A percentile compares a stretch with the other conserved stretches of the same genome.
Evolutionary conservation across 2,888 invertebrate genomes (phyloP).

Genomic region (Caenorhabditis sp.): DNA sequence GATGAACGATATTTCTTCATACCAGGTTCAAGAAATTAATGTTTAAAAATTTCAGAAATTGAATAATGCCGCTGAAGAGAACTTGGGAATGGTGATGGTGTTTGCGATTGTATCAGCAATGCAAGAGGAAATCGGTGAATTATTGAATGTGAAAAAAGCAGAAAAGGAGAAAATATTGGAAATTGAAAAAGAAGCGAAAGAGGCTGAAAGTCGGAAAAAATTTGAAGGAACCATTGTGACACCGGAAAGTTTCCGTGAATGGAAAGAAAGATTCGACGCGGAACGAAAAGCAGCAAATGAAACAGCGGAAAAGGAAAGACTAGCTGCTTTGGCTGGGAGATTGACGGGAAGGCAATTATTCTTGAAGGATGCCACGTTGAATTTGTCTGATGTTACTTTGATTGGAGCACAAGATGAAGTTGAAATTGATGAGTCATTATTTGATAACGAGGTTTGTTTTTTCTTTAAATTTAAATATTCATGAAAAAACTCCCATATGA

Average conservation of each 20-base stretch:
- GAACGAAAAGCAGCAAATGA: conserved; percentile 77
- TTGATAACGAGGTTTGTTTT: conserved; percentile 74
- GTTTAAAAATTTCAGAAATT: conserved; percentile 21
- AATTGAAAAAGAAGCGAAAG: conserved; percentile 51
- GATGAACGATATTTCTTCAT: too few relatives aligned
- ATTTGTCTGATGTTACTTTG: conserved; percentile 82
- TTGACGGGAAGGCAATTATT: conserved; percentile 85
- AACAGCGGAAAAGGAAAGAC: conserved; percentile 56
- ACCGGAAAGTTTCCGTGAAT: conserved; percentile 90
- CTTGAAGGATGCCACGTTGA: conserved; percentile 88
- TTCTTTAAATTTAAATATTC: conserved; percentile 7
- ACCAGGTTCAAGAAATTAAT: background rate
- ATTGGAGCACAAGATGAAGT: conserved; percentile 77
- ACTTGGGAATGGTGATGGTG: conserved; percentile 95
- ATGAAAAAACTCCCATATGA: too few relatives aligned
- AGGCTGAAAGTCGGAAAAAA: conserved; percentile 78
- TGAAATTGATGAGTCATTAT: conserved; percentile 90
- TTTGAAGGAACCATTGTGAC: conserved; percentile 92
- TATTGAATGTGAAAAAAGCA: conserved; percentile 42
- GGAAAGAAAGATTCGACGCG: conserved; percentile 91
- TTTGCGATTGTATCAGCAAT: conserved; percentile 91
- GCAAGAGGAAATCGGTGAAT: conserved; percentile 54
- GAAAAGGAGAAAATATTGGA: conserved; percentile 46
- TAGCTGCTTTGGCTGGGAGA: conserved; percentile 57
- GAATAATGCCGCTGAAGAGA: conserved; percentile 79